phyloP scores from a whole-genome alignment of 2,797 vertebrate genomes.

The Sebastes trivittatus region DNA sequence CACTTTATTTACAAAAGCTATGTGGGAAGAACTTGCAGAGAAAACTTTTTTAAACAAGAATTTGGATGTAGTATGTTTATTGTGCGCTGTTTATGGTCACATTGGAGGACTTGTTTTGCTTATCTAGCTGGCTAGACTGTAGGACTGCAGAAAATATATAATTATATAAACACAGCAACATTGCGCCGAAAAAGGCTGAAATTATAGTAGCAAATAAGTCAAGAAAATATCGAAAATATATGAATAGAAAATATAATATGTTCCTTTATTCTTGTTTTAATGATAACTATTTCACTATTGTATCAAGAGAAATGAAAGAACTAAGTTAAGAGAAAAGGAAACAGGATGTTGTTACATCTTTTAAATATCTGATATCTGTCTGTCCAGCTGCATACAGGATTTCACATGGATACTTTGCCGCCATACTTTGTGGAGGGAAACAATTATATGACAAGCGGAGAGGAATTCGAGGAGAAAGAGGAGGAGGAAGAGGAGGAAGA shows the following conservation, averaged over 20 bases:
- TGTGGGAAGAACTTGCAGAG: neutral
- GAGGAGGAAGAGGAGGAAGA: neutral
- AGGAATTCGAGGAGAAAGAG: neutral
- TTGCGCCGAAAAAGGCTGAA: neutral
- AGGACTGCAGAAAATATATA: neutral
- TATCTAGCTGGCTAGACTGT: neutral
- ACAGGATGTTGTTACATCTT: neutral
- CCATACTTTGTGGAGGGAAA: constrained; percentile 19
- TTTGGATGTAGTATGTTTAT: neutral
- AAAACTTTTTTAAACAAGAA: neutral
- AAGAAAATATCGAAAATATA: neutral
- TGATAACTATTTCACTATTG: neutral
- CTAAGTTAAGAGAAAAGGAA: neutral
- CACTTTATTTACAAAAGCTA: neutral
- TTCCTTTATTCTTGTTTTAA: neutral
- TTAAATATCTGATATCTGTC: neutral
- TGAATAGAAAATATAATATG: neutral
- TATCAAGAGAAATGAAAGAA: neutral
- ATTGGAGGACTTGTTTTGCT: neutral
- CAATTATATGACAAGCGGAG: neutral
- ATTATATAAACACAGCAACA: neutral
- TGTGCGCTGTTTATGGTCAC: neutral
- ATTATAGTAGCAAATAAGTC: neutral
- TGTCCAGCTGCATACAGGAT: neutral
- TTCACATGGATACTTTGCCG: constrained; percentile 40